Conservation (phyloP, 2,797 vertebrate species). For the Melanotaenia parkinsoni region DNA sequence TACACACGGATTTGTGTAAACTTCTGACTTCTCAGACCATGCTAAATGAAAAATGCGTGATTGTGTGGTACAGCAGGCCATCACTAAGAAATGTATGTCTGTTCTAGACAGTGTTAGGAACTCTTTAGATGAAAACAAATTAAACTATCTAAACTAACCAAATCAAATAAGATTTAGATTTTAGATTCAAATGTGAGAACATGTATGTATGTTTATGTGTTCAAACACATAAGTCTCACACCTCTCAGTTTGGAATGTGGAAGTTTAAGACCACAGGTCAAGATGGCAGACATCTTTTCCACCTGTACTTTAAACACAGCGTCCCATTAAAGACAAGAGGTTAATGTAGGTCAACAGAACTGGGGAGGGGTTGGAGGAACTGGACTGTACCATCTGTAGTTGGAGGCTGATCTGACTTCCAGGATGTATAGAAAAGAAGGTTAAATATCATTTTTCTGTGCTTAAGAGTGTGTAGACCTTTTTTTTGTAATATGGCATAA, state of each 20-base stretch:
- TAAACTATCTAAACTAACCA: too few species aligned
- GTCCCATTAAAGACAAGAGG: constrained; percentile 50
- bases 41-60: too few species aligned
- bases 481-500: background rate
- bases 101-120: too few species aligned
- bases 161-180: background rate
- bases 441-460: background rate
- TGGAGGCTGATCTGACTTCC: constrained; percentile 11
- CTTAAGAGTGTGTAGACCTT: background rate
- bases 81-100: too few species aligned
- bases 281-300: constrained; percentile 60
- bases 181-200: constrained; percentile 11
- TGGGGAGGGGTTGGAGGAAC: constrained; percentile 10
- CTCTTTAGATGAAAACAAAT: too few species aligned
- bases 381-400: constrained; percentile 40
- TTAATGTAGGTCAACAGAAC: constrained; percentile 54
- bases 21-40: background rate
- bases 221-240: constrained; percentile 40
- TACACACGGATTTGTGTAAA: background rate
- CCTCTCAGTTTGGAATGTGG: constrained; percentile 57
- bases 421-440: constrained; percentile 11
- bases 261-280: constrained; percentile 59
- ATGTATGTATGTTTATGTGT: constrained; percentile 44
- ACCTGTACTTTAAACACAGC: constrained; percentile 62
- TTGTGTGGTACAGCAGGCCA: background rate